Conservation (phyloP, 1,140 invertebrate genomes). For the Pseudobourletiella spinata region DNA sequence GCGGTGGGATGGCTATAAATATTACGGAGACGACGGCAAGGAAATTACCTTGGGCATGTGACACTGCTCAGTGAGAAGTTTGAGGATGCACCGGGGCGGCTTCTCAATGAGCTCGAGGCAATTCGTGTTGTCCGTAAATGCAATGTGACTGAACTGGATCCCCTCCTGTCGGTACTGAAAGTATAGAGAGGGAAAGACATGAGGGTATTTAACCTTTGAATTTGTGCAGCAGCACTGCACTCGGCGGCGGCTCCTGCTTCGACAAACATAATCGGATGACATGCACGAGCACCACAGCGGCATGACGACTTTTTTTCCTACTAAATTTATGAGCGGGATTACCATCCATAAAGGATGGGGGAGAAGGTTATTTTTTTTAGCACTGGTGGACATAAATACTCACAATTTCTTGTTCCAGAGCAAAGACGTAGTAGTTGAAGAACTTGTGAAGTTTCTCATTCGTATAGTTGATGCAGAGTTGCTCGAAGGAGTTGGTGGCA, state of each 20-base stretch:
- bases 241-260: no score
- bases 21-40: no score
- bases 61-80: slow-evolving; percentile 81
- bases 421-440: slow-evolving; percentile 95
- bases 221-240: no score
- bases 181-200: slow-evolving; percentile 34
- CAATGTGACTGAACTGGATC: slow-evolving; percentile 78
- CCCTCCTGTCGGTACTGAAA: slow-evolving; percentile 76
- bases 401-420: slow-evolving; percentile 83
- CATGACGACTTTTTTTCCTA: no score
- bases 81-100: slow-evolving; percentile 77
- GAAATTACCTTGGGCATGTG: slow-evolving; percentile 71
- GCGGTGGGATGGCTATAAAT: no score
- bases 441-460: slow-evolving; percentile 98
- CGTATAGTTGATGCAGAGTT: slow-evolving; percentile 89
- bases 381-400: no score
- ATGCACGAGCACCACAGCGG: no score
- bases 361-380: no score
- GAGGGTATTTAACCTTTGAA: no score
- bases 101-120: slow-evolving; percentile 85
- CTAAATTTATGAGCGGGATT: no score
- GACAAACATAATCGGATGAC: no score
- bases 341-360: no score
- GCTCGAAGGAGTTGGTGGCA: slow-evolving; percentile 85
- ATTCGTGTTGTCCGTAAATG: slow-evolving; percentile 80